These are phyloP conservation scores for Eristalis tenax DNA, from an alignment of 2,888 invertebrate species.

Conservation along the genomic window DNA sequence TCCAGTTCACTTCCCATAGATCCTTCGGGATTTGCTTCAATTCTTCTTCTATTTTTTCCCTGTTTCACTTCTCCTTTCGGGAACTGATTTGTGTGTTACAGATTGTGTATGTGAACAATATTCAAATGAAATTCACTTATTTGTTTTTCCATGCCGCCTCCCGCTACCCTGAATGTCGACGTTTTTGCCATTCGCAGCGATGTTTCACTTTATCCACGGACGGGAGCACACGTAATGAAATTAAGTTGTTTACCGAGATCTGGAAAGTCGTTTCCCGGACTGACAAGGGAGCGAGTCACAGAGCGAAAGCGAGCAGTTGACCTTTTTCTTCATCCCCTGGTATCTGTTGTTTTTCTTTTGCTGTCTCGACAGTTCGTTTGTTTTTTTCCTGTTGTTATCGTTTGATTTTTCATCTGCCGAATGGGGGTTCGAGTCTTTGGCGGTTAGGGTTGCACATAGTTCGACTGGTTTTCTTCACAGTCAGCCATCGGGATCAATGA, in stretches of 20 bases:
- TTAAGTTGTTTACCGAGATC: constrained; percentile 65
- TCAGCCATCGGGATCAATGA: not conserved
- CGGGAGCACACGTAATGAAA: constrained; percentile 68
- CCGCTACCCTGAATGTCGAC: constrained; percentile 25
- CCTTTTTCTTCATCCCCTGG: constrained; percentile 35
- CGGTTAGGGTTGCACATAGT: not conserved
- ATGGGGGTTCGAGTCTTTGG: not conserved
- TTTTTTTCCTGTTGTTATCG: constrained; percentile 18
- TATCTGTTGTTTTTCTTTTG: constrained; percentile 22
- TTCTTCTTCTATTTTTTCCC: not conserved
- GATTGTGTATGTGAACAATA: constrained; percentile 57
- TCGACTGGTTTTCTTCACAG: not conserved
- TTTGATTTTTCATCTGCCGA: not conserved
- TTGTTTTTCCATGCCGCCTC: constrained; percentile 30
- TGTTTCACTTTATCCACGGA: constrained; percentile 67
- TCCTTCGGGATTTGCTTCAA: constrained; percentile 54
- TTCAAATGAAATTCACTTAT: constrained; percentile 66
- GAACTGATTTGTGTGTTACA: constrained; percentile 57
- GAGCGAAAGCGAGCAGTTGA: constrained; percentile 54
- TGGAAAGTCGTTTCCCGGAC: not conserved
- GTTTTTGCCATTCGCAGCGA: constrained; percentile 60
- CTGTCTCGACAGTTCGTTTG: constrained; percentile 8
- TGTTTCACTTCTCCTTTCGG: constrained; percentile 3
- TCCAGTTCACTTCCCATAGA: constrained; percentile 30
- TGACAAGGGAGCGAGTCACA: constrained; percentile 18